A percentile compares a stretch with the other conserved stretches of the same genome.
Evolutionary conservation across 2,888 invertebrate species (phyloP).

Genomic region (Cataglyphis rosenhaueri): DNA sequence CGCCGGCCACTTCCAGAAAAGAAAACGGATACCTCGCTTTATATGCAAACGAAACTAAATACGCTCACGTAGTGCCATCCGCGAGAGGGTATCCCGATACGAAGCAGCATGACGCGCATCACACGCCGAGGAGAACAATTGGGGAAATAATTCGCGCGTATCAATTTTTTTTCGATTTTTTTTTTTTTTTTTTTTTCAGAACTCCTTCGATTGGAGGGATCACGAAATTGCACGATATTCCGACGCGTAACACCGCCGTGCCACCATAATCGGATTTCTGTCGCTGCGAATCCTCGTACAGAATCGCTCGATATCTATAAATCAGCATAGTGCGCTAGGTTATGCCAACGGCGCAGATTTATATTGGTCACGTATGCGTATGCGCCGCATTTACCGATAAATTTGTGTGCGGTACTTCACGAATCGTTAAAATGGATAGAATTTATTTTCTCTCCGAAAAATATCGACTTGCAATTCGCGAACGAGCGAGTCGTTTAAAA

Average conservation of each 20-base stretch:
- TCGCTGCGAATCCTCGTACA: slow-evolving; percentile 41
- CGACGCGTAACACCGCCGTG: slow-evolving; percentile 22
- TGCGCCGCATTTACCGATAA: slow-evolving; percentile 41
- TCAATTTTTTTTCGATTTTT: background rate
- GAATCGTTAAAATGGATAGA: slow-evolving; percentile 44
- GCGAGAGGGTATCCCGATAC: background rate
- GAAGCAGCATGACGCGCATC: slow-evolving; percentile 1
- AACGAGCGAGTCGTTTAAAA: slow-evolving; percentile 26
- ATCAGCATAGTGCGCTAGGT: slow-evolving; percentile 47
- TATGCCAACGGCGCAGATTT: slow-evolving; percentile 50
- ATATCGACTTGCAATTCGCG: slow-evolving; percentile 30
- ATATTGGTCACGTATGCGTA: slow-evolving; percentile 51
- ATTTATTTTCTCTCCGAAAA: slow-evolving; percentile 32
- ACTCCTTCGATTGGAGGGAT: slow-evolving; percentile 7
- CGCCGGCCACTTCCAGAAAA: slow-evolving; percentile 40
- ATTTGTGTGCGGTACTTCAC: slow-evolving; percentile 30
- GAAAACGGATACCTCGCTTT: slow-evolving; percentile 47
- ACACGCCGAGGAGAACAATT: background rate
- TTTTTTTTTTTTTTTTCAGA: background rate
- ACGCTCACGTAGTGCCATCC: slow-evolving; percentile 37
- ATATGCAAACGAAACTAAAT: slow-evolving; percentile 56
- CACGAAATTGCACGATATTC: slow-evolving; percentile 29
- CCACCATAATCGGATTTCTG: slow-evolving; percentile 54
- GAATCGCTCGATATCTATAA: slow-evolving; percentile 51
- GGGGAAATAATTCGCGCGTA: slow-evolving; percentile 11